phyloP scores from a whole-genome alignment of 2,888 invertebrate genomes.

The Nebria salina region DNA sequence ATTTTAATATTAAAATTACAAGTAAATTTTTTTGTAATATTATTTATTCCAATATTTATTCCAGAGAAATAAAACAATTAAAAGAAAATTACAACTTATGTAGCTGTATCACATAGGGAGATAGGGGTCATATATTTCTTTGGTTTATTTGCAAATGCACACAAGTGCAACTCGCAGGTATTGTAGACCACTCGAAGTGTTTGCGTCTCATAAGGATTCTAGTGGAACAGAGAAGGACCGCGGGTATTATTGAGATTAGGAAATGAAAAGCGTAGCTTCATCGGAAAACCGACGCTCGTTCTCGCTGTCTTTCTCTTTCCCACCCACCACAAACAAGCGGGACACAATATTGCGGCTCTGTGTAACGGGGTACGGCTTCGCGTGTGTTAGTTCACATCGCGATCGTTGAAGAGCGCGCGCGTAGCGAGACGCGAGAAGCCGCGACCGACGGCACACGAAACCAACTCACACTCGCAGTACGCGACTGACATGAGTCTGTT shows the following conservation, averaged over 20 bases:
- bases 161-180: not conserved
- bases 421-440: slow-evolving; percentile 19
- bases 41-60: too few relatives aligned
- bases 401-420: slow-evolving; percentile 30
- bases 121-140: not conserved
- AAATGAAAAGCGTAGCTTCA: slow-evolving; percentile 38
- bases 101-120: not conserved
- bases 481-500: slow-evolving; percentile 61
- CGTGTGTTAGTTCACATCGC: slow-evolving; percentile 24
- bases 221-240: slow-evolving; percentile 38
- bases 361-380: slow-evolving; percentile 4
- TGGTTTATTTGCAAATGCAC: not conserved
- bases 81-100: not conserved
- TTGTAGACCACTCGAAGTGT: not conserved
- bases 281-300: not conserved
- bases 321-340: not conserved
- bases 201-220: slow-evolving; percentile 19
- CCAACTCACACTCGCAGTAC: slow-evolving; percentile 64
- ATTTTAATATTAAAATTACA: too few relatives aligned
- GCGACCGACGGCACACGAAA: slow-evolving; percentile 57
- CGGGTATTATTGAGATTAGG: slow-evolving; percentile 47
- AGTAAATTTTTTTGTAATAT: too few relatives aligned
- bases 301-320: slow-evolving; percentile 13
- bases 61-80: not conserved
- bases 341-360: slow-evolving; percentile 12